Evolutionary conservation across 2,113 vertebrate species (phyloP).

Genomic region (Colossoma macropomum): DNA sequence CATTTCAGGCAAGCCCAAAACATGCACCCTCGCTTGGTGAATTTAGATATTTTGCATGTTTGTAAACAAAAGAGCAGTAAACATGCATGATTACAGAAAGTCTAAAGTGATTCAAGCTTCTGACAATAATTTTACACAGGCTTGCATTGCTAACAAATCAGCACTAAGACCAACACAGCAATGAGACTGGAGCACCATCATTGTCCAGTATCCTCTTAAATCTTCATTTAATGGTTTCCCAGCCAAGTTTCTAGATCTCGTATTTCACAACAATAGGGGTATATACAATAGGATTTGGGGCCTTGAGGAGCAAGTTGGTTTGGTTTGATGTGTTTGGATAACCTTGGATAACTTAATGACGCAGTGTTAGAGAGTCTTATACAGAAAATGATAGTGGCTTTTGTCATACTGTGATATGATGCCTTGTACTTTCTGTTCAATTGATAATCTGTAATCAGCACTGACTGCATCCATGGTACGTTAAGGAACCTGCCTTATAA

Average conservation of each 20-base stretch:
- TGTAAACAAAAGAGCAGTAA: neutral
- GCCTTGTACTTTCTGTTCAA: neutral
- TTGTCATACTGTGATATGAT: neutral
- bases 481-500: neutral
- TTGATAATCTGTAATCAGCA: neutral
- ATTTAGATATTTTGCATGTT: neutral
- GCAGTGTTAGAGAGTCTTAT: conserved; percentile 10
- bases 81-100: neutral
- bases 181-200: neutral
- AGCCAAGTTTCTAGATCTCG: neutral
- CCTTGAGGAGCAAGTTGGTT: neutral
- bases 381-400: conserved; percentile 3
- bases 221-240: neutral
- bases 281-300: neutral
- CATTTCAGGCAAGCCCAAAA: neutral
- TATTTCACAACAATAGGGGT: neutral
- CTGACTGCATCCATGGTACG: neutral
- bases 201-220: neutral
- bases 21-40: neutral
- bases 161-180: neutral
- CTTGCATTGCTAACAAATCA: neutral
- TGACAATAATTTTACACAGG: neutral
- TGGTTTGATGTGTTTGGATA: conserved; percentile 29
- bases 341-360: neutral
- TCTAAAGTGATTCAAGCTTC: neutral